Base-by-base conservation (phyloP, 2,888 invertebrate genomes). In the Auanema sp. region DNA sequence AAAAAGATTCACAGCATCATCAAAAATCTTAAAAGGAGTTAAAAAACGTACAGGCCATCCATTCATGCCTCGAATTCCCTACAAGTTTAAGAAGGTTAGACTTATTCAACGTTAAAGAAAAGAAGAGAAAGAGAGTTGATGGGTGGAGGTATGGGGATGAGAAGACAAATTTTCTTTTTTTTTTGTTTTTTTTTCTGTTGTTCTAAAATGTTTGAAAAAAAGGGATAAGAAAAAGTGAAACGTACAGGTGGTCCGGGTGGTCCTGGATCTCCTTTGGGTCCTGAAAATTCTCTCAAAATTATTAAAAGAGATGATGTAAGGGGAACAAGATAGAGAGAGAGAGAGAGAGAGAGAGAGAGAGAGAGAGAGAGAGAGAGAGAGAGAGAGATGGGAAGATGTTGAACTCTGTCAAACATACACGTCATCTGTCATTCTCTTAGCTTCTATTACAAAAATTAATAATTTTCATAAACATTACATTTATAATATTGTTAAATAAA, bases 231-330 rank as follows among this genome's bases (percentile, higher is more conserved):
- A 33, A 6, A n/a, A 14, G 8, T 25, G n/a, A 47, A 58, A 75
- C 79, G 69, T 47, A 79, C 79, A 42, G 75, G 75, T 52, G 72
- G 70, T 61, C 79, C 79, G 18, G 72, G 68, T 21, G 69, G 69
- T 69, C 72, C 72, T 55, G 64, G 60, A 51, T 78, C 78, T 64
- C 79, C 79, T 59, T 76, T 75, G 23, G 77, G 67, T 42, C 79
- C 78, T 79, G 71, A 66, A 79, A 79, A 23, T n/a, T 24, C 18
- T 23, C 23, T n/a, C n/a, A 11, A 21, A 18, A 18, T 47, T 21
- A 47, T 47, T 47, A 18, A 18, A 47, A 21, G 3, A 16, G 4
- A 47, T 47, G 47, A 58, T 58, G 58, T 49, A 47, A 50, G 42
- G 21, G 16, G 41, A 56, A 23, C 14, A 42, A 21, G 18, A 18